phyloP scores from a whole-genome alignment of 2,113 vertebrate species.

The Notothenia coriiceps region DNA sequence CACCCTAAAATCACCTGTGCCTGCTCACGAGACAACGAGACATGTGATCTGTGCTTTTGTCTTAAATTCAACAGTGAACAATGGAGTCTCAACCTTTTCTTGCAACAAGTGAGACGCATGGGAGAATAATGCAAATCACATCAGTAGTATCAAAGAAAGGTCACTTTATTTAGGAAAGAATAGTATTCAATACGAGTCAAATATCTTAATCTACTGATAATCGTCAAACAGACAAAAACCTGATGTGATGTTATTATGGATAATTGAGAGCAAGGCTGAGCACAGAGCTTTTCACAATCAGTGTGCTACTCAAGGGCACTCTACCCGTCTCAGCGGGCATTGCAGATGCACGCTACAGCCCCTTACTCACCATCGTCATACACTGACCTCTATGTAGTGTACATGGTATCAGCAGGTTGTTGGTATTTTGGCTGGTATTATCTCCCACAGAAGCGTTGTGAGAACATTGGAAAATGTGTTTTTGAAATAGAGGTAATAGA shows the following conservation, averaged over 20 bases:
- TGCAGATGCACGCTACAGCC: conserved; percentile 23
- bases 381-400: not conserved
- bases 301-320: conserved; percentile 39
- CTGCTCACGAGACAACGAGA: conserved; percentile 24
- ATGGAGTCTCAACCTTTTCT: not conserved
- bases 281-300: conserved; percentile 24
- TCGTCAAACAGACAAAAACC: not conserved
- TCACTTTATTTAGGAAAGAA: not conserved
- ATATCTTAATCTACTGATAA: not conserved
- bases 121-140: not conserved
- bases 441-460: too few species aligned
- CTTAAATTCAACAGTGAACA: not conserved
- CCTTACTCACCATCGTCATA: conserved; percentile 4
- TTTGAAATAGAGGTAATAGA: not conserved
- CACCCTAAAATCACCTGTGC: conserved; percentile 58
- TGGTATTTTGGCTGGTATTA: not conserved
- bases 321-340: conserved; percentile 13
- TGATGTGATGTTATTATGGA: not conserved
- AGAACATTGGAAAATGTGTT: not conserved
- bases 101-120: not conserved
- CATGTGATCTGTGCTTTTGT: not conserved
- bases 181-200: not conserved
- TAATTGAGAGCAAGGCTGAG: conserved; percentile 9
- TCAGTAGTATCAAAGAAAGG: not conserved
- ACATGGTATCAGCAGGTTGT: conserved; percentile 19